Evolutionary conservation across 2,888 invertebrate species (phyloP).

Genomic region (Exephanes ischioxanthus): DNA sequence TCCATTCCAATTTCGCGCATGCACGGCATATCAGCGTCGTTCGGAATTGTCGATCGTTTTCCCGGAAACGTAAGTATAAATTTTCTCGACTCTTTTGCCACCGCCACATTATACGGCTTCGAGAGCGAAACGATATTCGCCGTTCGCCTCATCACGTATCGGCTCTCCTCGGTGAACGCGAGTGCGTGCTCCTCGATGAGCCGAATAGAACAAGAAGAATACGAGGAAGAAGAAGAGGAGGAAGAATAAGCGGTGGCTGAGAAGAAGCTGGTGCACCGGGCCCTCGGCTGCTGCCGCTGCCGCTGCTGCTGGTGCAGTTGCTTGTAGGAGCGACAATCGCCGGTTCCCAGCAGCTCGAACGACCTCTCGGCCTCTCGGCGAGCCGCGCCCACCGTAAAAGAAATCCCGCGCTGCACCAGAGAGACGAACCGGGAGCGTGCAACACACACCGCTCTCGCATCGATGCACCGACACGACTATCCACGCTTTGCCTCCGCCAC

Average conservation of each 20-base stretch:
- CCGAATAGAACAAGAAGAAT: constrained; percentile 57
- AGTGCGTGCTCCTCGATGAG: constrained; percentile 68
- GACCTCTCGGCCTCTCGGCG: constrained; percentile 81
- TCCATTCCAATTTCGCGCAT: background rate
- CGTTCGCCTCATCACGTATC: constrained; percentile 63
- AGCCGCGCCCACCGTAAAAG: constrained; percentile 81
- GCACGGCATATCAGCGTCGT: background rate
- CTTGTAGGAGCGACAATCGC: constrained; percentile 80
- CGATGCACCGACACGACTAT: constrained; percentile 53
- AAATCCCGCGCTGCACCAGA: constrained; percentile 74
- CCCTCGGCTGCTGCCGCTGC: constrained; percentile 73
- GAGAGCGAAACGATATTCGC: constrained; percentile 60
- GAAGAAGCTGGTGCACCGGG: constrained; percentile 71
- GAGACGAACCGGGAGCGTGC: constrained; percentile 66
- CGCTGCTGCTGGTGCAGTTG: constrained; percentile 66
- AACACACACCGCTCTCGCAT: constrained; percentile 40
- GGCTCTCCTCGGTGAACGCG: constrained; percentile 67
- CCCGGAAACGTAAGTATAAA: constrained; percentile 15
- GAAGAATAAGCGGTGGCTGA: constrained; percentile 47
- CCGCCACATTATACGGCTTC: constrained; percentile 15
- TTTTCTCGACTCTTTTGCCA: constrained; percentile 26
- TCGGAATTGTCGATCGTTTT: background rate
- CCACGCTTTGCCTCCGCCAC: constrained; percentile 70
- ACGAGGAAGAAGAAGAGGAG: constrained; percentile 38
- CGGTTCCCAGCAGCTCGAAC: constrained; percentile 80